Evolutionary conservation across 1,140 invertebrate genomes (phyloP).

Genomic region (Leptinotarsa undecemlineata): DNA sequence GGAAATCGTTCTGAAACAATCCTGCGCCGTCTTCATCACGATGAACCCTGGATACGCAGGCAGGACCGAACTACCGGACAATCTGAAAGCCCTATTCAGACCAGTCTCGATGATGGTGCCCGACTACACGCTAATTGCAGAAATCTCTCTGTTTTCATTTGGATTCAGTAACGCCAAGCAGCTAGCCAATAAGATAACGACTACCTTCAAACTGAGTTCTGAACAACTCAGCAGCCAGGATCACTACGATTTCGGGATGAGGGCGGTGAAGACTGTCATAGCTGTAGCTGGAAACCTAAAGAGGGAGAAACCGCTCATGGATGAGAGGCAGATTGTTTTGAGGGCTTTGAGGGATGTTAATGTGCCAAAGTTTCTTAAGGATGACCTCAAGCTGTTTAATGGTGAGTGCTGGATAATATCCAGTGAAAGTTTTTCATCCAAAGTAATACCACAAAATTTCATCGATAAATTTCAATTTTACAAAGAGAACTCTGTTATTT

Average conservation of each 20-base stretch:
- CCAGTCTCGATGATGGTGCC: conserved; percentile 81
- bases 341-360: conserved; percentile 73
- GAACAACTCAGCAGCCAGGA: conserved; percentile 70
- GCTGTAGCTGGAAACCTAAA: conserved; percentile 72
- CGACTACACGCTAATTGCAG: conserved; percentile 72
- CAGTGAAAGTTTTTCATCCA: too few species aligned
- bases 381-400: conserved; percentile 70
- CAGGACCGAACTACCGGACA: conserved; percentile 73
- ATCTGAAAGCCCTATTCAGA: conserved; percentile 73
- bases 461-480: too few species aligned
- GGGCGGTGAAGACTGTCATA: conserved; percentile 63
- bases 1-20: conserved; percentile 60
- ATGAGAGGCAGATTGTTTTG: conserved; percentile 61
- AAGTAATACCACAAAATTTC: background rate
- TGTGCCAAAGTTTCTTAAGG: conserved; percentile 72
- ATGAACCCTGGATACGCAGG: conserved; percentile 79
- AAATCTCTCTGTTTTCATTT: conserved; percentile 73
- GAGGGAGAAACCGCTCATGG: conserved; percentile 67
- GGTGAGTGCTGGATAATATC: conserved; percentile 48
- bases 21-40: conserved; percentile 73
- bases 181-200: conserved; percentile 72
- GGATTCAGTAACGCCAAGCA: conserved; percentile 68
- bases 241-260: conserved; percentile 29
- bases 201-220: conserved; percentile 72
- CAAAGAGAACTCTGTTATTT: too few species aligned